Base-by-base conservation (phyloP, 2,888 invertebrate species). In the Pollenia amentaria region DNA sequence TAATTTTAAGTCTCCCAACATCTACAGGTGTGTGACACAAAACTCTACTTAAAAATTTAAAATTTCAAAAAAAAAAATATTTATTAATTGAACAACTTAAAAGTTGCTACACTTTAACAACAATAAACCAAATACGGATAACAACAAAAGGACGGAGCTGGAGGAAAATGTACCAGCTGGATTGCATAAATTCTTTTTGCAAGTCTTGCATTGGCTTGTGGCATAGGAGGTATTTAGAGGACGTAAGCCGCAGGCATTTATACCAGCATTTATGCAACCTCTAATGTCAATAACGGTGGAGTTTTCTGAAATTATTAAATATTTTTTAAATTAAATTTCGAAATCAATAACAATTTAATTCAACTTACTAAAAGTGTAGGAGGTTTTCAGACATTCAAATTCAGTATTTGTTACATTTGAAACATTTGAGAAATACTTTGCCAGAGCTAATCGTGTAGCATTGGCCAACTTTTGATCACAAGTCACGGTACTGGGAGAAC, bases 121-220 rank as follows among this genome's bases (percentile, higher is more conserved):
- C 38, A 75, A 21, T 38, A 80, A 70, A 42, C 76, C 88, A 70
- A 90, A 38, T 0, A 84, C 57, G 0, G 89, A 67, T 8, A 85
- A 87, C 3, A 72, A 21, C 62, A 91, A 88, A 11, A 80, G 62
- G 1, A 53, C 42, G 42, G 40, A 3, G 60, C 90, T 92, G 76
- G 89, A 89, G 48, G 90, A 91, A 70, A 90, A 89, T n/a, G 90
- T 90, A 12, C 88, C 91, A 1, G 91, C 91, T 0, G 92, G 89
- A 84, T 65, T 92, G 84, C 92, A 92, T 57, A 89, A 84, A 40
- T 90, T 64, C 1, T 88, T 88, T 4, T 81, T 82, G 55, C 92
- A 92, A 40, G 79, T 48, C 0, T 0, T 2, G 51, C 92, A 92
- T 0, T 0, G 0, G 0, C 55, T 0, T 44, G 48, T 83, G 40